A percentile compares a stretch with the other conserved stretches of the same genome.
These are phyloP conservation scores for Melitaea athalia DNA, from an alignment of 2,888 invertebrate species.

Conservation along the genomic window DNA sequence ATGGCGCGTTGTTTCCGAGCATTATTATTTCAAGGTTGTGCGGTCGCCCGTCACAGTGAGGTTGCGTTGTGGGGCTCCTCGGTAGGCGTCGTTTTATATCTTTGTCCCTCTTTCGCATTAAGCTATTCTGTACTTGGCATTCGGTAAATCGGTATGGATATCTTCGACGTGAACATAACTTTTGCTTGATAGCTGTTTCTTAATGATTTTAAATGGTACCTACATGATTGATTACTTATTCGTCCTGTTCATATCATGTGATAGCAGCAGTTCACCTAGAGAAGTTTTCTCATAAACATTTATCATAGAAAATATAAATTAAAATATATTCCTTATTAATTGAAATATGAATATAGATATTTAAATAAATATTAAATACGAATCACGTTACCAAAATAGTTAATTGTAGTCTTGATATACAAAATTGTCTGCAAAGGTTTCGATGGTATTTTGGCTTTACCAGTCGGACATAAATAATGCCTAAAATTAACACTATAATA, in stretches of 20 bases:
- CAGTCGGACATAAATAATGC: neutral
- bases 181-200: slow-evolving; percentile 63
- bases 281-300: too few relatives aligned
- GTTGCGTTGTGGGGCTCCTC: slow-evolving; percentile 82
- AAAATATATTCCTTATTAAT: too few relatives aligned
- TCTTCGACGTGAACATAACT: slow-evolving; percentile 59
- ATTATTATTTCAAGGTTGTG: slow-evolving; percentile 83
- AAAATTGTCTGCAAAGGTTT: neutral
- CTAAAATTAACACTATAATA: slow-evolving; percentile 1
- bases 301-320: neutral
- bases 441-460: neutral
- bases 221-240: slow-evolving; percentile 47
- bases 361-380: too few relatives aligned
- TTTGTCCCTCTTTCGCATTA: slow-evolving; percentile 77
- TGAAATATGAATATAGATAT: too few relatives aligned
- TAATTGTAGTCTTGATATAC: neutral
- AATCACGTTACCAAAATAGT: too few relatives aligned
- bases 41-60: slow-evolving; percentile 77
- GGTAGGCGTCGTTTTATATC: slow-evolving; percentile 78
- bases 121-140: slow-evolving; percentile 75
- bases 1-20: slow-evolving; percentile 81
- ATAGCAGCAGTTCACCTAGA: slow-evolving; percentile 1
- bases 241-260: slow-evolving; percentile 3
- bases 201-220: slow-evolving; percentile 52
- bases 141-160: slow-evolving; percentile 73